Base-by-base conservation (phyloP, 2,888 invertebrate species). In the Perizoma flavofasciatum region DNA sequence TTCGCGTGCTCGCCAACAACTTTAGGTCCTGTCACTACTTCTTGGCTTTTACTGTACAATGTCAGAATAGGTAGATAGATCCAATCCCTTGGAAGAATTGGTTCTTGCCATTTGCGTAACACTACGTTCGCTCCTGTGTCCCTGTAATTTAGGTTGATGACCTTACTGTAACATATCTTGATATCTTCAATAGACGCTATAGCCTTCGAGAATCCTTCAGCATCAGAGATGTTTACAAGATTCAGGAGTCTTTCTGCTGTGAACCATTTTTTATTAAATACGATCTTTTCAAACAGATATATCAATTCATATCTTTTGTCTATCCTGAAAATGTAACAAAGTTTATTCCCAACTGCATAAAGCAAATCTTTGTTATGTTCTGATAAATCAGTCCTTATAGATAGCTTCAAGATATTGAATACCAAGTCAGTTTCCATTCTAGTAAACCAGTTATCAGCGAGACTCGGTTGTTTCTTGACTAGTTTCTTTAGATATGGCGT, bases 1-100 rank as follows among this genome's bases (percentile, higher is more conserved):
- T 78, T 72, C 67, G 88, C 71, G 79, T 92, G 79, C 34, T 78
- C 75, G 5, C 80, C 83, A 9, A 70, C 52, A 1, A 80, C 66
- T 70, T 69, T 69, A 0, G 79, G 79, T n/a, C 66, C 48, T 5
- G 61, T 64, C 43, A 83, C 81, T 0, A 69, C 52, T 61, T 88
- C 86, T 76, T 92, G 92, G 68, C 86, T 89, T 68, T 91, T 90
- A 51, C 93, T 88, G 73, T 95, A 94, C 55, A 94, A 76, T 57
- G 93, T 84, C 5, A 95, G 84, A 57, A 96, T 93, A 35, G 96
- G 95, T 72, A 95, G 86, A 83, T 95, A 97, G 8, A 96, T 94
- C 97, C 97, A 97, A 77, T 97, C 97, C 51, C 94, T 92, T 0
- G 97, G 96, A 67, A 97, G 89, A 9, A 96, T 93, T 8, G 95